phyloP scores from a whole-genome alignment of 2,797 vertebrate genomes.

The Anisognathus igniventris region DNA sequence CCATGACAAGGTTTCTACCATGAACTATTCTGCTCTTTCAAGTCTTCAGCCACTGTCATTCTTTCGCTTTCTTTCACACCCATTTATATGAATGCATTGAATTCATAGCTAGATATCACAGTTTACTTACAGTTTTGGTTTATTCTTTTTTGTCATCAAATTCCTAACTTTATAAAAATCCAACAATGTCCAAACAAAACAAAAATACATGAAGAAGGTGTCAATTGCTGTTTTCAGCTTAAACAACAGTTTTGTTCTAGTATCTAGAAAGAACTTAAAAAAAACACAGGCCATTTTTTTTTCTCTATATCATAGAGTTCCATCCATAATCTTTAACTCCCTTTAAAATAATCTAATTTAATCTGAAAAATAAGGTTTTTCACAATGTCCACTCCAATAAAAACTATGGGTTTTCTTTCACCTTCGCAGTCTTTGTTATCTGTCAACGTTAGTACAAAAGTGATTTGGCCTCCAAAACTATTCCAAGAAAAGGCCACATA shows the following conservation, averaged over 20 bases:
- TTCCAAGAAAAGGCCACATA: neutral
- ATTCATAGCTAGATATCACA: neutral
- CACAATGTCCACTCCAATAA: neutral
- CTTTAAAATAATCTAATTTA: neutral
- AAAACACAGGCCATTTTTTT: neutral
- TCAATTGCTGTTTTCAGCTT: neutral
- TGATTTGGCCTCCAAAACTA: neutral
- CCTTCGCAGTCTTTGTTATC: neutral
- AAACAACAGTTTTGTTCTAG: neutral
- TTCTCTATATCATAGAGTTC: neutral
- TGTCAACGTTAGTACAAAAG: neutral
- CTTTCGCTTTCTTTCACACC: neutral
- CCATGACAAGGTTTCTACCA: neutral
- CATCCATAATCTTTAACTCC: neutral
- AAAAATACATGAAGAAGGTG: neutral
- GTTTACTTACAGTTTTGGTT: neutral
- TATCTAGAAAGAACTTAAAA: neutral
- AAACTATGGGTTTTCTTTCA: neutral
- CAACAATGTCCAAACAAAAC: neutral
- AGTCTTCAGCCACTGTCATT: neutral
- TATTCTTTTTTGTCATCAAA: neutral
- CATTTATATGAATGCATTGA: neutral
- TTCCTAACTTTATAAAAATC: neutral
- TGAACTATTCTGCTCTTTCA: neutral
- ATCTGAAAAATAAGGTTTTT: neutral